Percentiles rank a stretch among this genome's conserved stretches.
phyloP scores from a whole-genome alignment of 2,113 vertebrate species.

The Laticauda colubrina region DNA sequence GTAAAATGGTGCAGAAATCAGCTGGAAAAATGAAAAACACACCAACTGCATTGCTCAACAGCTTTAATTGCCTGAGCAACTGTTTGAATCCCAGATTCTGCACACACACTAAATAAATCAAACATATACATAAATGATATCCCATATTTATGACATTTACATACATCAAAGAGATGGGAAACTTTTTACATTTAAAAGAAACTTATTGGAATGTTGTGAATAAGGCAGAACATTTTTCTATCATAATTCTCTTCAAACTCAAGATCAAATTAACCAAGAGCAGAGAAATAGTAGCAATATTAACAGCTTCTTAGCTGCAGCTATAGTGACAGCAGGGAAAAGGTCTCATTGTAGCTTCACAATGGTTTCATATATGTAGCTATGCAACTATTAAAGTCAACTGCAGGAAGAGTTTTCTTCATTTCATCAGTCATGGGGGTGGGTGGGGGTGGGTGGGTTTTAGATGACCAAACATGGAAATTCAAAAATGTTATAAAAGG shows the following conservation, averaged over 20 bases:
- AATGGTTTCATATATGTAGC: neutral
- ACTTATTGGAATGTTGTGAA: neutral
- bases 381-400: neutral
- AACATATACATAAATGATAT: neutral
- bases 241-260: neutral
- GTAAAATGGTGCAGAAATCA: neutral
- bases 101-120: neutral
- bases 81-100: neutral
- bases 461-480: slow-evolving; percentile 2
- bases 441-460: neutral
- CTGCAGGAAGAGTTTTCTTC: neutral
- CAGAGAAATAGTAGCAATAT: neutral
- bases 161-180: neutral
- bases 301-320: neutral
- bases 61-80: neutral
- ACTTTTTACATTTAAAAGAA: neutral
- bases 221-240: neutral
- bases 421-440: neutral
- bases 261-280: neutral
- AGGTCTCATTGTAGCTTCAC: neutral
- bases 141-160: neutral
- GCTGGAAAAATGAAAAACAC: neutral
- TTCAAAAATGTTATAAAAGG: slow-evolving; percentile 5
- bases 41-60: neutral
- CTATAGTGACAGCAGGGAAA: neutral